These are phyloP conservation scores for Solenopsis invicta DNA, from an alignment of 1,140 invertebrate species.

Conservation along the genomic window DNA sequence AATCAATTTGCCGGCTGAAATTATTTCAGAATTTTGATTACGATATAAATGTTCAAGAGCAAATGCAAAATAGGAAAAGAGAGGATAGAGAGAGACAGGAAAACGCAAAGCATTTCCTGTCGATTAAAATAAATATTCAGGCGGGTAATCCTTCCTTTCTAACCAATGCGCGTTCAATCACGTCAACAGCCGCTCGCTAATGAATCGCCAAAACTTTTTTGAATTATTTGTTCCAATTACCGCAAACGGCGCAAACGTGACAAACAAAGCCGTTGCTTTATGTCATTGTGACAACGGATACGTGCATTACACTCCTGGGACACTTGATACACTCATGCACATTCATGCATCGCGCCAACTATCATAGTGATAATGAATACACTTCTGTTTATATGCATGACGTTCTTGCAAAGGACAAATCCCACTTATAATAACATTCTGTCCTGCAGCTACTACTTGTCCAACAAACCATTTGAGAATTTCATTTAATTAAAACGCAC, in stretches of 20 bases:
- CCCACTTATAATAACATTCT: constrained; percentile 50
- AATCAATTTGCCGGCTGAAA: constrained; percentile 31
- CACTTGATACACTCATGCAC: background rate
- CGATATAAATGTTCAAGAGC: constrained; percentile 38
- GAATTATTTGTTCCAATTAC: constrained; percentile 41
- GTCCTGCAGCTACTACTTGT: background rate
- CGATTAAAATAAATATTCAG: constrained; percentile 55
- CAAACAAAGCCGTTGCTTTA: constrained; percentile 29
- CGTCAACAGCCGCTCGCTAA: constrained; percentile 45
- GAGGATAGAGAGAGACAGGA: background rate
- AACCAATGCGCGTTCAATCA: background rate
- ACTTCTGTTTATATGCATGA: background rate
- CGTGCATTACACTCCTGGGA: constrained; percentile 53
- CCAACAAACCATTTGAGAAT: constrained; percentile 24
- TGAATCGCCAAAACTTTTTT: constrained; percentile 68
- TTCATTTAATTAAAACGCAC: constrained; percentile 35
- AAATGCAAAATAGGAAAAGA: no score
- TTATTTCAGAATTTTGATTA: constrained; percentile 43
- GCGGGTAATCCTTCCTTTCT: constrained; percentile 34
- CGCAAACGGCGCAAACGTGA: background rate
- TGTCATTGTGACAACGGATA: constrained; percentile 46
- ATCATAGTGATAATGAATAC: constrained; percentile 23
- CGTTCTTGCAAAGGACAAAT: constrained; percentile 42
- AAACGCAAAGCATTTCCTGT: background rate
- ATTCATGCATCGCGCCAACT: constrained; percentile 17